phyloP scores from a whole-genome alignment of 92 coral and sea anemone genomes.

The Chrysogorgia sp. region DNA sequence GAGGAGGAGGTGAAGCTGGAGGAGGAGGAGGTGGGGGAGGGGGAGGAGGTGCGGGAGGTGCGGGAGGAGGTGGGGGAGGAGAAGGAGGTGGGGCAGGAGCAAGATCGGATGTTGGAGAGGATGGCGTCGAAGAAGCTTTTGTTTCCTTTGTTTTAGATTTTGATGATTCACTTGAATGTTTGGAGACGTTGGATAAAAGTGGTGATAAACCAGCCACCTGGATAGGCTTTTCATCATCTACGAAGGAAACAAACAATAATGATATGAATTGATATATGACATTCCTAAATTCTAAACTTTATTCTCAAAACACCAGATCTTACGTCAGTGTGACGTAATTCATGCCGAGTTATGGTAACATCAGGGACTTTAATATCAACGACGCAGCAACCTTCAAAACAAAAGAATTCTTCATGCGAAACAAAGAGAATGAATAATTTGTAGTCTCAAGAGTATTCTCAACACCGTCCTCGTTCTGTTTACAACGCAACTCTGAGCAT shows the following conservation, averaged over 20 bases:
- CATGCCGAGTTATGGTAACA: too few relatives aligned
- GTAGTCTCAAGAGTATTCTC: too few relatives aligned
- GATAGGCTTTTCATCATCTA: background rate
- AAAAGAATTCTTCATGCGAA: too few relatives aligned
- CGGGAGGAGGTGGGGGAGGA: slow-evolving; percentile 42
- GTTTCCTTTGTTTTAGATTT: background rate
- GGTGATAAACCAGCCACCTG: background rate
- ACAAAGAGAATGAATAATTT: too few relatives aligned
- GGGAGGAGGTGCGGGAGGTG: slow-evolving; percentile 50
- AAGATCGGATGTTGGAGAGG: slow-evolving; percentile 10
- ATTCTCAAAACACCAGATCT: too few relatives aligned
- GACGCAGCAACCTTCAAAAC: too few relatives aligned
- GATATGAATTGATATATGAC: too few relatives aligned
- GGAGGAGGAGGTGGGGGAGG: slow-evolving; percentile 8
- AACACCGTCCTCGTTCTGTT: too few relatives aligned
- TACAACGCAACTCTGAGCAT: too few relatives aligned
- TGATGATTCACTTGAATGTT: background rate
- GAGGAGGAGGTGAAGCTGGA: slow-evolving; percentile 16
- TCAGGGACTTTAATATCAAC: too few relatives aligned
- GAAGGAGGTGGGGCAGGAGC: slow-evolving; percentile 63
- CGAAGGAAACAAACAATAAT: background rate
- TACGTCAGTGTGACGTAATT: too few relatives aligned
- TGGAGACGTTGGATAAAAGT: background rate
- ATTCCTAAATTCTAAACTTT: too few relatives aligned
- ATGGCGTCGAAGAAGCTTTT: background rate